Evolutionary conservation across 1,140 invertebrate species (phyloP).

Genomic region (Caenorhabditis inopinata): DNA sequence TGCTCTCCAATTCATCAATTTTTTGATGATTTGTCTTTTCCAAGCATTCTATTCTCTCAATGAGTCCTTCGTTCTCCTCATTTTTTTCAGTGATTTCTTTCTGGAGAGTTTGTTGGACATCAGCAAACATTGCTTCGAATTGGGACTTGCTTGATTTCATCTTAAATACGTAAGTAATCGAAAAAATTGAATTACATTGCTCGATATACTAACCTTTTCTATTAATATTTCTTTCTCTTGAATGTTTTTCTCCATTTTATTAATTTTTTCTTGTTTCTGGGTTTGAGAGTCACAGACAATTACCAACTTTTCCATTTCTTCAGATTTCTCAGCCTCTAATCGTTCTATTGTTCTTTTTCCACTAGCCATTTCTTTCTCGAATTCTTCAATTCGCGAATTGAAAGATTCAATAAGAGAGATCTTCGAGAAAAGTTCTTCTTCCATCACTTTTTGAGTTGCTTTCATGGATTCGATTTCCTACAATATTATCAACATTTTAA

Average conservation of each 20-base stretch:
- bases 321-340: neutral
- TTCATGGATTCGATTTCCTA: neutral
- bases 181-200: no score
- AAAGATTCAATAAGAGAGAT: neutral
- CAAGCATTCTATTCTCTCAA: neutral
- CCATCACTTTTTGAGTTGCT: neutral
- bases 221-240: neutral
- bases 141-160: neutral
- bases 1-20: slow-evolving; percentile 13
- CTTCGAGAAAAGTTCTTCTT: neutral
- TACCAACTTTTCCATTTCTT: neutral
- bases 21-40: neutral
- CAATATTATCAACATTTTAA: neutral
- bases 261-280: neutral
- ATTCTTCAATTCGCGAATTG: slow-evolving; percentile 2
- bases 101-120: neutral
- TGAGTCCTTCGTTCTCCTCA: neutral
- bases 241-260: neutral
- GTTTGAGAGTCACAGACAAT: neutral
- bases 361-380: slow-evolving; percentile 26
- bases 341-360: neutral
- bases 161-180: neutral
- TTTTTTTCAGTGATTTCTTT: neutral
- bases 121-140: neutral
- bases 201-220: neutral